These are phyloP conservation scores for Drosophila nikananu DNA, from an alignment of 1,140 invertebrate species.

Conservation along the genomic window DNA sequence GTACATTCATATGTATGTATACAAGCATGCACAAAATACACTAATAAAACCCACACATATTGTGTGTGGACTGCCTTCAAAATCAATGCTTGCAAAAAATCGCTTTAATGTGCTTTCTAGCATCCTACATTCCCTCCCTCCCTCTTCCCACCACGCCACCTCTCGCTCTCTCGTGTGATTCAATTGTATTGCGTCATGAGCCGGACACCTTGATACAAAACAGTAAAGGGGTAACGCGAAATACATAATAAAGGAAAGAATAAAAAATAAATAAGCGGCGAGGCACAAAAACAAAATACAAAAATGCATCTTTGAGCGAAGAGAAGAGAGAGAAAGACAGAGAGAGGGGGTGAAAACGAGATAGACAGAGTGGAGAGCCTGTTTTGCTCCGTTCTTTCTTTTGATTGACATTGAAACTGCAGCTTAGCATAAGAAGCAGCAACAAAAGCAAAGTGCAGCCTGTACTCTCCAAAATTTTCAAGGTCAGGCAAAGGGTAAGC, in stretches of 20 bases:
- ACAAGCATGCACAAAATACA: background rate
- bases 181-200: slow-evolving; percentile 70
- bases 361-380: slow-evolving; percentile 9
- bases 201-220: slow-evolving; percentile 61
- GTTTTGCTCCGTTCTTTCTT: slow-evolving; percentile 39
- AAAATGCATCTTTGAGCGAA: slow-evolving; percentile 1
- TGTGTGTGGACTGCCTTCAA: slow-evolving; percentile 59
- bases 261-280: slow-evolving; percentile 29
- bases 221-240: slow-evolving; percentile 57
- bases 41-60: slow-evolving; percentile 18
- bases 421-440: slow-evolving; percentile 42
- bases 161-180: slow-evolving; percentile 29
- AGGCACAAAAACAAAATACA: slow-evolving; percentile 34
- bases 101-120: slow-evolving; percentile 42
- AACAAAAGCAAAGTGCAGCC: slow-evolving; percentile 60
- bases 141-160: background rate
- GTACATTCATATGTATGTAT: background rate
- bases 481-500: slow-evolving; percentile 74
- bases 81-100: slow-evolving; percentile 69
- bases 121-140: background rate
- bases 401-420: slow-evolving; percentile 76
- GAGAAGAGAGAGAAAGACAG: background rate
- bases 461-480: slow-evolving; percentile 63
- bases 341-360: slow-evolving; percentile 1
- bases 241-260: slow-evolving; percentile 37